Evolutionary conservation across 2,113 vertebrate genomes (phyloP).

Genomic region (Dryoscopus gambensis): DNA sequence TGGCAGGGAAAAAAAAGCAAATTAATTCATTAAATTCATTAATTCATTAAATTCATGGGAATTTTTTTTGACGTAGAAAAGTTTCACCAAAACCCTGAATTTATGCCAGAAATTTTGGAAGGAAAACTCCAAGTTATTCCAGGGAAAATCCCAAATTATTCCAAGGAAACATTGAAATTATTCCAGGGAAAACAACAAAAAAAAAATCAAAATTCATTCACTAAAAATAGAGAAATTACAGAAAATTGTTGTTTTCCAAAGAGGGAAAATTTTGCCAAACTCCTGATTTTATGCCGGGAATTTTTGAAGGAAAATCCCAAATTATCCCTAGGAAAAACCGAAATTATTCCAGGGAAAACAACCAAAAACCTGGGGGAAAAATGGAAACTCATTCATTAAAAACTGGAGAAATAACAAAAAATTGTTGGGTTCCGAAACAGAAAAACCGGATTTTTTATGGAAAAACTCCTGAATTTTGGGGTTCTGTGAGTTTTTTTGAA

Average conservation of each 20-base stretch:
- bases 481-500: not conserved
- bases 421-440: not conserved
- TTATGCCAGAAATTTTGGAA: too few species aligned
- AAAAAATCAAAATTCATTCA: not conserved
- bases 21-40: not conserved
- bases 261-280: not conserved
- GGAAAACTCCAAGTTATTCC: too few species aligned
- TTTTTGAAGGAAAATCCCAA: not conserved
- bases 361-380: too few species aligned
- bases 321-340: not conserved
- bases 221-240: not conserved
- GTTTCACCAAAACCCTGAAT: too few species aligned
- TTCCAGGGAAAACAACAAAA: too few species aligned
- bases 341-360: too few species aligned
- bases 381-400: too few species aligned
- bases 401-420: not conserved
- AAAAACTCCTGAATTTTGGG: fast-evolving
- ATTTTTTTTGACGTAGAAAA: not conserved
- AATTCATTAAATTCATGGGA: too few species aligned
- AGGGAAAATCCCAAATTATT: too few species aligned
- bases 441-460: fast-evolving
- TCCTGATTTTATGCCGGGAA: not conserved
- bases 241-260: not conserved
- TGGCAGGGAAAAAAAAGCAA: not conserved
- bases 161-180: too few species aligned